These are phyloP conservation scores for Crotalus helleri DNA, from an alignment of 2,113 vertebrate genomes.

Conservation along the genomic window DNA sequence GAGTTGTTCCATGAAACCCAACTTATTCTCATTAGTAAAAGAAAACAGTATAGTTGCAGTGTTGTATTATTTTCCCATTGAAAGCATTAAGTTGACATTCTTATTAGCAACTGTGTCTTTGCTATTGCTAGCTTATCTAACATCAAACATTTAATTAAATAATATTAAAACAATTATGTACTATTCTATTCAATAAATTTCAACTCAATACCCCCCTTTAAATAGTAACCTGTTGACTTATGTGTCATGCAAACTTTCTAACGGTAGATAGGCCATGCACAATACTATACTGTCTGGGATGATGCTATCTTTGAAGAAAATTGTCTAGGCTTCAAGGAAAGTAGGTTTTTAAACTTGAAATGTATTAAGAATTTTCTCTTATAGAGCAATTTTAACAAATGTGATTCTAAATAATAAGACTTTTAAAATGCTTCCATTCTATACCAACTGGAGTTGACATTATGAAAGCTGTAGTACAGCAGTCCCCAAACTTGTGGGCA, in stretches of 20 bases:
- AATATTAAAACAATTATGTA: constrained; percentile 26
- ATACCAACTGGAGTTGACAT: constrained; percentile 18
- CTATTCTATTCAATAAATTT: not conserved
- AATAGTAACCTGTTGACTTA: not conserved
- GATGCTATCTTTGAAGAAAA: not conserved
- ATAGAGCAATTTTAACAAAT: not conserved
- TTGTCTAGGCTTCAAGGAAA: not conserved
- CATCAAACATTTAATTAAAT: not conserved
- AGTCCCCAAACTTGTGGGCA: no score
- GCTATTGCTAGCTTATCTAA: constrained; percentile 43
- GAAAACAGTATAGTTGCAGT: constrained; percentile 53
- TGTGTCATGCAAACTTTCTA: not conserved
- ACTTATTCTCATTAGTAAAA: constrained; percentile 68
- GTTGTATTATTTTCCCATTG: constrained; percentile 75
- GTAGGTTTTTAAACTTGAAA: not conserved
- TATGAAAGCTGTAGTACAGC: constrained; percentile 21
- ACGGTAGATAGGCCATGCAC: not conserved
- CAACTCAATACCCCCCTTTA: not conserved
- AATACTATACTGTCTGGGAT: not conserved
- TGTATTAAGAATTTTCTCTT: not conserved
- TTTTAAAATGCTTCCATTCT: not conserved
- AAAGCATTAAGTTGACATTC: constrained; percentile 77
- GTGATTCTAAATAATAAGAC: not conserved
- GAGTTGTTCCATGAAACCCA: constrained; percentile 68
- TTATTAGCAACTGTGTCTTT: constrained; percentile 65